phyloP scores from a whole-genome alignment of 2,797 vertebrate genomes.

The Squalus acanthias region DNA sequence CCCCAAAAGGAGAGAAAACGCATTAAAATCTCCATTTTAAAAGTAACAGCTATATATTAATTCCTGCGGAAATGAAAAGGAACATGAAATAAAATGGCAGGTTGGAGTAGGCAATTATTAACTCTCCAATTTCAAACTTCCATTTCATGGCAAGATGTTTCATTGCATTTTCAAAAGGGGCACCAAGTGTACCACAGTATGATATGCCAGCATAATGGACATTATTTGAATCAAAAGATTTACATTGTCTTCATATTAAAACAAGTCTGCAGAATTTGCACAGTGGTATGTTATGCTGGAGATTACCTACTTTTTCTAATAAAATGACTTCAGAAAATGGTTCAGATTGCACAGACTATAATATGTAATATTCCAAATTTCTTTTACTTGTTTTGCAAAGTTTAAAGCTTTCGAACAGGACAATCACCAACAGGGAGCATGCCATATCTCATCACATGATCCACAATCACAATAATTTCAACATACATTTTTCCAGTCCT shows the following conservation, averaged over 20 bases:
- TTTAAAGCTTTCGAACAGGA: conserved; percentile 5
- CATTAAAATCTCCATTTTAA: background rate
- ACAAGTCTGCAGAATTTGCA: background rate
- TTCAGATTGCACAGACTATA: background rate
- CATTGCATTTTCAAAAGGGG: background rate
- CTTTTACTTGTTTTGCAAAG: background rate
- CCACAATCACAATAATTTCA: background rate
- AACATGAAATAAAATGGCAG: background rate
- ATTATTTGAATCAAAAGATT: conserved; percentile 14
- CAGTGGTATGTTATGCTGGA: background rate
- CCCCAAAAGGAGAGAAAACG: background rate
- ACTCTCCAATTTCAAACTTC: background rate
- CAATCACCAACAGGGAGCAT: background rate
- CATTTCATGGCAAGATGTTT: background rate
- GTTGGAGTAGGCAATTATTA: background rate
- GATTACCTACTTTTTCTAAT: background rate
- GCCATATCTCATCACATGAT: conserved; percentile 28
- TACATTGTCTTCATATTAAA: background rate
- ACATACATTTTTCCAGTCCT: background rate
- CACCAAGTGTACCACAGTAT: too few species aligned
- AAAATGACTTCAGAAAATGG: background rate
- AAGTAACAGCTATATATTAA: background rate
- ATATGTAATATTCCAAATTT: background rate
- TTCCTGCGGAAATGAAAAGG: background rate
- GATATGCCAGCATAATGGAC: background rate